Evolutionary conservation across 2,888 invertebrate species (phyloP).

Genomic region (Aradus depressus): DNA sequence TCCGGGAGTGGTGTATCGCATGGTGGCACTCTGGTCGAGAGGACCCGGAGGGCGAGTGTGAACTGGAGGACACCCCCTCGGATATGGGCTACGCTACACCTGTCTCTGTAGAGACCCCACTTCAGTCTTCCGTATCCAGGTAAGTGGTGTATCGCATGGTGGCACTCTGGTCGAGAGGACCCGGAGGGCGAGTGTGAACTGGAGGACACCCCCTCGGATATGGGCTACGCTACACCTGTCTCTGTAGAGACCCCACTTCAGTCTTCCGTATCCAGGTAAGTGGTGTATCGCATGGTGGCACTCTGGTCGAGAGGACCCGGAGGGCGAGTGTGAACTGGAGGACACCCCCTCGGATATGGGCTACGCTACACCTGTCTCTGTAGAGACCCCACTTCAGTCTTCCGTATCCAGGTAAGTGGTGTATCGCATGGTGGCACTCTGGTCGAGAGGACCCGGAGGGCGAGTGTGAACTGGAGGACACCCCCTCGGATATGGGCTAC

Average conservation of each 20-base stretch:
- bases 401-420: constrained; percentile 61
- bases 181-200: constrained; percentile 69
- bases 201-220: constrained; percentile 49
- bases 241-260: constrained; percentile 79
- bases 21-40: constrained; percentile 83
- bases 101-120: constrained; percentile 74
- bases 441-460: constrained; percentile 70
- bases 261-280: constrained; percentile 65
- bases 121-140: constrained; percentile 70
- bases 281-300: constrained; percentile 87
- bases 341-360: constrained; percentile 48
- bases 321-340: constrained; percentile 61
- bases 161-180: constrained; percentile 75
- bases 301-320: constrained; percentile 69
- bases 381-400: constrained; percentile 77
- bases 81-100: constrained; percentile 42
- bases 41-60: constrained; percentile 63
- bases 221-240: constrained; percentile 42
- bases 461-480: constrained; percentile 55
- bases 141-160: constrained; percentile 67
- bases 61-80: constrained; percentile 52
- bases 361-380: constrained; percentile 50
- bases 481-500: constrained; percentile 48
- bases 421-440: constrained; percentile 79
- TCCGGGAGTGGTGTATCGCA: constrained; percentile 68